Conservation (phyloP, 2,113 vertebrate genomes). For the Tetrao urogallus region DNA sequence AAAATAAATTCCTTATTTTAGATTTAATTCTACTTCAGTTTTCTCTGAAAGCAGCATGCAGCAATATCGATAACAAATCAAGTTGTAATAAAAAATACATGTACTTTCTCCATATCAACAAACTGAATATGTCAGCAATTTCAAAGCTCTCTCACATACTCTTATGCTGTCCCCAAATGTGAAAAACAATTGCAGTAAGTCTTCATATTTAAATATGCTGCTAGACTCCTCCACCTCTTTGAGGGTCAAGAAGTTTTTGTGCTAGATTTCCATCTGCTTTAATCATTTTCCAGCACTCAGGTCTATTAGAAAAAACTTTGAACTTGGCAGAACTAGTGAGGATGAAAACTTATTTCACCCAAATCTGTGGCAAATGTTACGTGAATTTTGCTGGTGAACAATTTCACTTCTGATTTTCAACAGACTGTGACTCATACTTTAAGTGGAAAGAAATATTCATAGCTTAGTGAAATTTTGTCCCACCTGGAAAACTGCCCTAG, state of each 20-base stretch:
- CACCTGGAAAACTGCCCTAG: not conserved
- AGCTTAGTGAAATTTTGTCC: not conserved
- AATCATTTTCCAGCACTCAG: not conserved
- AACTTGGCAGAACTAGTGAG: not conserved
- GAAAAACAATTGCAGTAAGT: not conserved
- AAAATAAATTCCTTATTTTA: constrained; percentile 42
- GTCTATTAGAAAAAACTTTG: not conserved
- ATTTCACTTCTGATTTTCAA: not conserved
- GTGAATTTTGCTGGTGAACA: not conserved
- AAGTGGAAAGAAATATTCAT: not conserved
- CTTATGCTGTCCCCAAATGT: not conserved
- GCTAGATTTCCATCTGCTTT: not conserved
- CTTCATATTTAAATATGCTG: not conserved
- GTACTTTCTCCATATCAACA: not conserved
- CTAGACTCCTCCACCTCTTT: not conserved
- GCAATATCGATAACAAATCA: not conserved
- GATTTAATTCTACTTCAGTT: constrained; percentile 1
- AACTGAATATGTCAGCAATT: not conserved
- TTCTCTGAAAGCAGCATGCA: not conserved
- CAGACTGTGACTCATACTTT: not conserved
- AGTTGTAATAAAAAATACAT: not conserved
- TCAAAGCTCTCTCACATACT: not conserved
- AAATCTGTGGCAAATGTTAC: not conserved
- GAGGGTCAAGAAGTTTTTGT: not conserved
- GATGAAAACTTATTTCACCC: not conserved